A percentile compares a stretch with the other conserved stretches of the same genome.
These are phyloP conservation scores for Kradibia gibbosae DNA, from an alignment of 1,140 invertebrate species.

Conservation along the genomic window DNA sequence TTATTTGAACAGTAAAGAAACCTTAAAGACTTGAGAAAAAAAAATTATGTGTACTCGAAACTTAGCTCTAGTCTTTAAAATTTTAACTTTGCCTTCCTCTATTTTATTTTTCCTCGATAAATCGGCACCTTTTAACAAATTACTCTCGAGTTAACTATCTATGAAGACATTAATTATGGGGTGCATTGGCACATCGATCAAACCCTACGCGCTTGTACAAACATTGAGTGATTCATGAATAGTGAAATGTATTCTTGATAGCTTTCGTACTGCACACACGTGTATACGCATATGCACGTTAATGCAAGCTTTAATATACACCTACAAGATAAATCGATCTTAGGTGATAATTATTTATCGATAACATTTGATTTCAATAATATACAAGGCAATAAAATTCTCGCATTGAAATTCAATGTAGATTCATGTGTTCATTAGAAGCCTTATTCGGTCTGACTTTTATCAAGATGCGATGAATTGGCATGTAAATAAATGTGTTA, in stretches of 20 bases:
- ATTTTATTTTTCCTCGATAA: not conserved
- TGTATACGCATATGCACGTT: too few species aligned
- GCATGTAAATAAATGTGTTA: not conserved
- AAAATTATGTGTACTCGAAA: not conserved
- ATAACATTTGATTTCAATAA: not conserved
- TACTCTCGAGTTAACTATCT: not conserved
- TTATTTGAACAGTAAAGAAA: conserved; percentile 40
- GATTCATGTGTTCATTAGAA: conserved; percentile 14
- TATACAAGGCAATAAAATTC: conserved; percentile 22
- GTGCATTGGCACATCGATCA: conserved; percentile 42
- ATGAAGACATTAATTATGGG: not conserved
- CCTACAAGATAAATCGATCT: conserved; percentile 40
- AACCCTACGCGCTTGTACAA: conserved; percentile 25
- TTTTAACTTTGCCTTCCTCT: not conserved
- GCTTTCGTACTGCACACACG: conserved; percentile 21
- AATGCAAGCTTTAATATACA: conserved; percentile 25
- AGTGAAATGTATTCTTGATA: conserved; percentile 1
- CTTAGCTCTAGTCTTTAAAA: not conserved
- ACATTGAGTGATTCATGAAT: conserved; percentile 24
- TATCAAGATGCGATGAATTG: not conserved
- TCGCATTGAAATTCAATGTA: not conserved
- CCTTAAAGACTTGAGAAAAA: not conserved
- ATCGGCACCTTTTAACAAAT: conserved; percentile 8
- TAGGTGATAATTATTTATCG: conserved; percentile 36
- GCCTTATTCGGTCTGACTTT: not conserved